Evolutionary conservation across 1,140 invertebrate species (phyloP), one percentile per base, ranked within the genome.

Genomic region (Mylabris phalerata): DNA sequence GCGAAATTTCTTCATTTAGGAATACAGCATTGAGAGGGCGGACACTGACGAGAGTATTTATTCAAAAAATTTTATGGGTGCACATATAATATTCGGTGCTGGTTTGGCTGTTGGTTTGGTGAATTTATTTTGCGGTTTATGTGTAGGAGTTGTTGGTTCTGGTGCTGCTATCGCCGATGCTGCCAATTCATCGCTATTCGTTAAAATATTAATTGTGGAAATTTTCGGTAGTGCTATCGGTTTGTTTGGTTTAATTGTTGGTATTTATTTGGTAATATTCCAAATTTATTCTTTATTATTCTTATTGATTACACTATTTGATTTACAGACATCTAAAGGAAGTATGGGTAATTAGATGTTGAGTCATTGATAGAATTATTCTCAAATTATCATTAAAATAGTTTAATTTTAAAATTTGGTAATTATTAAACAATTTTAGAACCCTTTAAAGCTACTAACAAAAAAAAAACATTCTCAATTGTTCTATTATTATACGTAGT

Each of bases 161-260:
- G 91, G 91, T 57, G 92, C 92, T 50, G 92, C 92, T 11, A 77
- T 95, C 26, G 85, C 92, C 43, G 92, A 95, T 79, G 92, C 92
- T 56, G 90, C 91, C 4, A 92, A 94, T 77, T 79, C 88, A 3
- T 78, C 83, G 6, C 80, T 95, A n/a, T 95, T 95, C 73, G 91
- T 95, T 3, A 93, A 93, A 75, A 91, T 95, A 72, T 80, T 95
- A 11, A 93, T 95, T 69, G 84, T 95, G 45, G 92, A 95, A 79
- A 95, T 95, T 73, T 95, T 95, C 74, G 92, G 89, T 10, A 91
- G 87, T 75, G 92, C 92, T 59, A 94, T 95, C 76, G 92, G 92
- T 64, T 78, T 95, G 0, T 95, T 95, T 80, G 92, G 92, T 55
- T 79, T 95, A 9, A 95, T 95, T 72, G 89, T 95, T 55, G 89